A percentile compares a stretch with the other conserved stretches of the same genome.
Conservation (phyloP, 2,888 invertebrate species). For the Drosophila sordidula region DNA sequence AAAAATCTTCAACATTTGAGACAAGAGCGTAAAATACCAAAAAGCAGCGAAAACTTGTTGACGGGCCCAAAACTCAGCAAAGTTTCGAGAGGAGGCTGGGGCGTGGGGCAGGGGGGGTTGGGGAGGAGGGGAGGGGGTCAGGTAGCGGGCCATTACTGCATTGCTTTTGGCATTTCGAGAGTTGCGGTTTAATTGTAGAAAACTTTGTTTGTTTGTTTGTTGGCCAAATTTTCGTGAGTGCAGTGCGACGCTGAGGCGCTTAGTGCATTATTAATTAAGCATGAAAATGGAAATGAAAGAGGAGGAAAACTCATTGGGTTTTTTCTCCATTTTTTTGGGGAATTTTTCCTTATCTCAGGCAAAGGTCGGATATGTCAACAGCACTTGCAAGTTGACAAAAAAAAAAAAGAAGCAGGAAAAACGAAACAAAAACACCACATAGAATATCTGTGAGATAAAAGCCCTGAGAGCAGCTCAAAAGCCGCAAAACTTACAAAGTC, state of each 20-base stretch:
- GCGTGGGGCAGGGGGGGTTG: no score
- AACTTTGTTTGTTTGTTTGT: constrained; percentile 38
- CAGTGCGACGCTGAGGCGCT: constrained; percentile 34
- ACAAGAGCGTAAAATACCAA: constrained; percentile 12
- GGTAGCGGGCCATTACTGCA: constrained; percentile 7
- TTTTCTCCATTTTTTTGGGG: not conserved
- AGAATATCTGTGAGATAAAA: constrained; percentile 23
- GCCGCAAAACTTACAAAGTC: constrained; percentile 49
- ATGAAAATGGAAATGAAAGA: constrained; percentile 46
- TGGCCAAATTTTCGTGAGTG: constrained; percentile 22
- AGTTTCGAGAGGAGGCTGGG: constrained; percentile 8
- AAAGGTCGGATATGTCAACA: constrained; percentile 62
- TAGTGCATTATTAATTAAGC: constrained; percentile 70
- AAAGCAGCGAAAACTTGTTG: constrained; percentile 32
- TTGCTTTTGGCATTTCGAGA: constrained; percentile 38
- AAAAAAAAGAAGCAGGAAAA: not conserved
- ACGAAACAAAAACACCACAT: constrained; percentile 3
- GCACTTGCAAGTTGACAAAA: constrained; percentile 38
- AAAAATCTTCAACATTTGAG: constrained; percentile 35
- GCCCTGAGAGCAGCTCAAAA: constrained; percentile 19
- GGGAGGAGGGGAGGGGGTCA: not conserved
- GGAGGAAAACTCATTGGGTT: constrained; percentile 8
- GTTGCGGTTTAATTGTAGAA: constrained; percentile 44
- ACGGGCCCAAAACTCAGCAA: constrained; percentile 29
- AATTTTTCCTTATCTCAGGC: not conserved